These are phyloP conservation scores for Cistogaster globosa DNA, from an alignment of 2,888 invertebrate species.

Conservation along the genomic window DNA sequence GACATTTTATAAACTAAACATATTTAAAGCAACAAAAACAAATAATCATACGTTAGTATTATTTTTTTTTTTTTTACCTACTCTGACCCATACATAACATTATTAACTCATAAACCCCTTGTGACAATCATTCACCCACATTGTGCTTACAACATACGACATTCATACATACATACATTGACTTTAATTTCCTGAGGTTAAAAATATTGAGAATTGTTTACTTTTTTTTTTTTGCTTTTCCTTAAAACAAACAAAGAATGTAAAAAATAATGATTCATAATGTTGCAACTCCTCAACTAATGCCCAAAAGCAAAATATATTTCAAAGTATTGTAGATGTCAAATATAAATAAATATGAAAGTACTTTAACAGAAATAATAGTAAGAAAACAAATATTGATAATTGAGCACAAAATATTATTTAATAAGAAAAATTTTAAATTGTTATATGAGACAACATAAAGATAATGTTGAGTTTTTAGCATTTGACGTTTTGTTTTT, in stretches of 20 bases:
- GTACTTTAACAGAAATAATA: not conserved
- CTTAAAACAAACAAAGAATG: not conserved
- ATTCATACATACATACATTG: too few relatives aligned
- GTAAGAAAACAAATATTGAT: slow-evolving; percentile 5
- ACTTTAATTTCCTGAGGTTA: slow-evolving; percentile 48
- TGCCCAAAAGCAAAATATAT: slow-evolving; percentile 18
- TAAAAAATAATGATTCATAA: slow-evolving; percentile 28
- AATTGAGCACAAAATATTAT: slow-evolving; percentile 26
- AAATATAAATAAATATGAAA: not conserved
- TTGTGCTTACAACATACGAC: not conserved
- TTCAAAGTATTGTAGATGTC: slow-evolving; percentile 4
- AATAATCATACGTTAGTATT: not conserved
- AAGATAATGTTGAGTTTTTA: too few relatives aligned
- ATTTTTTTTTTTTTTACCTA: not conserved
- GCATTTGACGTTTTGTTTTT: too few relatives aligned
- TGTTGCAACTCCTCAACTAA: slow-evolving; percentile 15
- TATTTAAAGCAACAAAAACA: too few relatives aligned
- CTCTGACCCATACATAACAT: not conserved
- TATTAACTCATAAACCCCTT: not conserved
- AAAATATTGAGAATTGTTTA: slow-evolving; percentile 41
- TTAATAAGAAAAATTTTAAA: too few relatives aligned
- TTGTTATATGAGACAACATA: too few relatives aligned
- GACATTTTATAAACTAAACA: not conserved
- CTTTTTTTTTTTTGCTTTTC: not conserved
- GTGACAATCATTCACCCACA: slow-evolving; percentile 34